These are phyloP conservation scores for Eilema griseolum DNA, from an alignment of 2,888 invertebrate genomes.

Conservation along the genomic window DNA sequence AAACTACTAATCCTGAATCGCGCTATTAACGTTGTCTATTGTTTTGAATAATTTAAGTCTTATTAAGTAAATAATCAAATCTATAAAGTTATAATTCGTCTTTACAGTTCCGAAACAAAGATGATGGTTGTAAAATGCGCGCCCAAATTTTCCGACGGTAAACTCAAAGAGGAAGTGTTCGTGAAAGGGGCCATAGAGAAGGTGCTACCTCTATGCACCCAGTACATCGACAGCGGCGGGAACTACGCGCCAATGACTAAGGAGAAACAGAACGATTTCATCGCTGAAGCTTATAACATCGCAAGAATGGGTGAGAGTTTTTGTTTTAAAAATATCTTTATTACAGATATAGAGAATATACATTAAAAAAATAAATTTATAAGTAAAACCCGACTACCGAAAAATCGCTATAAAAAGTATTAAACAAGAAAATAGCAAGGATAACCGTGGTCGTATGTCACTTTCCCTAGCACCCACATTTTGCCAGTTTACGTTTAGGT, in stretches of 20 bases:
- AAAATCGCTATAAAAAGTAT: too few species aligned
- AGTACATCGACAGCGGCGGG: constrained; percentile 92
- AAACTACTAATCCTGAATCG: background rate
- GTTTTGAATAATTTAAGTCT: too few species aligned
- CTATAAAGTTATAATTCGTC: too few species aligned
- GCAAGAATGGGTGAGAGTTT: constrained; percentile 91
- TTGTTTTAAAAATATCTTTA: too few species aligned
- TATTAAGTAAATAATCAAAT: background rate
- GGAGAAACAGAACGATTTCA: constrained; percentile 93
- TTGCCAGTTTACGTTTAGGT: too few species aligned
- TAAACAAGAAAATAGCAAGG: too few species aligned
- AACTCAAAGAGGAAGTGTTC: constrained; percentile 92
- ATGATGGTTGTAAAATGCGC: constrained; percentile 99
- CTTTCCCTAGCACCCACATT: too few species aligned
- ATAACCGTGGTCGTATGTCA: too few species aligned
- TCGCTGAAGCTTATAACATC: constrained; percentile 94
- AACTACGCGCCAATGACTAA: constrained; percentile 90
- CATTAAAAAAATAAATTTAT: too few species aligned
- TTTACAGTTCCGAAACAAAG: constrained; percentile 95
- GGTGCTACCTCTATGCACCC: constrained; percentile 94
- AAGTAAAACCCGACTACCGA: too few species aligned
- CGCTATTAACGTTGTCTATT: background rate
- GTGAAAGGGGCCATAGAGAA: constrained; percentile 98
- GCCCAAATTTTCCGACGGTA: constrained; percentile 91
- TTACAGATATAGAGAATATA: too few species aligned